Evolutionary conservation across 2,888 invertebrate species (phyloP), one percentile per base, ranked within the genome.

Genomic region (Oxyteleia sp.): DNA sequence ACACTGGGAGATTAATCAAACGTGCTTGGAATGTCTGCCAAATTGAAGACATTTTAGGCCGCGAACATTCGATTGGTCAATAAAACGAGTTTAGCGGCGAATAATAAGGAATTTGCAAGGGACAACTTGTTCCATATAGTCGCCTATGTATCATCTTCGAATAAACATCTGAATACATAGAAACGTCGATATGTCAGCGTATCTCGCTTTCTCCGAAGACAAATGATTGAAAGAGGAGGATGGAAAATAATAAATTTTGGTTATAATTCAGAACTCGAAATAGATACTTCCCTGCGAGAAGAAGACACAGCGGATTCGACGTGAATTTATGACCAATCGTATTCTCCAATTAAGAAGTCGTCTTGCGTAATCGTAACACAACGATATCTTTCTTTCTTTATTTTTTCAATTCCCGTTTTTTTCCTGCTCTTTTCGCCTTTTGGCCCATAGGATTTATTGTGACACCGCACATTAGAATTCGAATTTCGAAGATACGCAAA

Each of bases 271-370:
- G 64, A 82, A 71, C 51, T 82, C 69, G 69, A 53, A 64, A 75
- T 82, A 64, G 75, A 75, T 47, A 43, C 61, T 76, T 61, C 45
- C 51, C 26, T 15, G 41, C 45, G 74, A 69, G 63, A 71, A 45
- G 71, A 75, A 69, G 69, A 57, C 53, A 49, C 64, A 35, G 53
- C 45, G 51, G 59, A 63, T 79, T 66, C 74, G 66, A 79, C 86
- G 86, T 82, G 85, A 89, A 89, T 88, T 89, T 89, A 90, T 88
- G 82, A 86, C 81, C 86, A 72, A 84, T 87, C 82, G 83, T 53
- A 79, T 76, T 84, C 86, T 87, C 87, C 87, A 87, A 88, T 88
- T 84, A 84, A 89, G 84, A 61, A 68, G 74, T 82, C 84, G 75
- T 64, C 82, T 89, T 88, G 78, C 86, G 86, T 81, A 88, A 89